Base-by-base conservation (phyloP, 2,797 vertebrate species). In the Gastrophryne carolinensis region DNA sequence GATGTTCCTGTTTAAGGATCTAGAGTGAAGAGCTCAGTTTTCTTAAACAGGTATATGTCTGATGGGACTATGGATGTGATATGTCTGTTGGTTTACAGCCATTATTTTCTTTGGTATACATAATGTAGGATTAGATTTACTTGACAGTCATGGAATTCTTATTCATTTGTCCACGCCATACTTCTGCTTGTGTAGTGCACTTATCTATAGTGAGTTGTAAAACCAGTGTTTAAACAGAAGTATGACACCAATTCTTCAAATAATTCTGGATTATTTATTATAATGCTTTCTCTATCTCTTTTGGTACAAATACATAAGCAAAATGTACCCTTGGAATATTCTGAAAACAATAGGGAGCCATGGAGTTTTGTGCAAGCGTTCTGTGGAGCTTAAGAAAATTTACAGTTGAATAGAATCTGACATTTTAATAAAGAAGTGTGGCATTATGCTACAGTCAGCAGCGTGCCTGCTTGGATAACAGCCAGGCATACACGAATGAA, bases 401-500 rank as follows among this genome's bases (percentile, higher is more conserved):
- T 83, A 81, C 41, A 77, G 62, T 78, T 80, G 13, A 84, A 83
- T 79, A 81, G 0, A 41, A 68, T 82, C 80, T 88, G 82, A 84
- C 75, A 78, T 84, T 87, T 86, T 78, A 83, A 83, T 84, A 81
- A 86, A 83, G 75, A 82, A 86, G 52, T 61, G 12, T 72, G 72
- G 26, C 69, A 83, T 89, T 85, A 65, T 84, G 75, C 64, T 84
- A 53, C 49, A 79, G 66, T 84, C 80, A 83, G 69, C 81, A 83
- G 69, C 81, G 65, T 67, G 66, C 77, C 78, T 73, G 17, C 78
- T 60, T 85, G 79, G 75, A 73, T 84, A 86, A 83, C 41, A 80
- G 49, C 37, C 39, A 80, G 13, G 50, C 64, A 79, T 74, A 56
- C 68, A 34, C 47, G 79, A 74, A 82, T 75, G 79, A 81, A 72